Base-by-base conservation (phyloP, 2,888 invertebrate genomes). In the Thyatira batis region DNA sequence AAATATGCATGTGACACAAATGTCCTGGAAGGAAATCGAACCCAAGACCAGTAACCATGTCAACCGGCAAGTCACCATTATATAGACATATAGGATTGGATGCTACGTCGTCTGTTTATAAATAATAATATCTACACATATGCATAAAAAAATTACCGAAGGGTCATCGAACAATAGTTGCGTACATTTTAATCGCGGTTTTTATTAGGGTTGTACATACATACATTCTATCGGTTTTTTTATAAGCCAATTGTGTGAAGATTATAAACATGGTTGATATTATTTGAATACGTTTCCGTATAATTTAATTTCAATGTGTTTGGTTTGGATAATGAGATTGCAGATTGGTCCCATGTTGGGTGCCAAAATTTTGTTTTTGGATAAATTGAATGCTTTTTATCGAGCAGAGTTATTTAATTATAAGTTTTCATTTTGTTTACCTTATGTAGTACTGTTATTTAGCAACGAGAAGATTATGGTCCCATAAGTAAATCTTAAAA, bases 291-390 rank as follows among this genome's bases (percentile, higher is more conserved):
- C 56, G 54, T 70, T 78, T 77, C 69, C 73, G 62, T 62, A 58
- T 73, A 70, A 78, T 82, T 80, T 70, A 80, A 62, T 73, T 61
- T 62, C 55, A 63, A 67, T 62, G 49, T 25, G 51, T 51, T 45
- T 57, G 58, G 44, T n/a, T n/a, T n/a, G n/a, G n/a, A n/a, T n/a
- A n/a, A 61, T 57, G 52, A 53, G 33, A 55, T 52, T 28, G 39
- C 51, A 53, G 52, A 51, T 51, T 45, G 52, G 70, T 62, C 60
- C 64, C 74, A 60, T 49, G 64, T 61, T 70, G 75, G 73, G 68
- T 61, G 70, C 60, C 71, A 66, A 53, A 48, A 57, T 50, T 55
- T 49, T 51, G 52, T 55, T 59, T 30, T n/a, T 1, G 11, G n/a
- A 3, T 30, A 30, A 2, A n/a, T 30, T 30, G n/a, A n/a, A n/a